Conservation (phyloP, 2,113 vertebrate species). For the Theropithecus gelada region DNA sequence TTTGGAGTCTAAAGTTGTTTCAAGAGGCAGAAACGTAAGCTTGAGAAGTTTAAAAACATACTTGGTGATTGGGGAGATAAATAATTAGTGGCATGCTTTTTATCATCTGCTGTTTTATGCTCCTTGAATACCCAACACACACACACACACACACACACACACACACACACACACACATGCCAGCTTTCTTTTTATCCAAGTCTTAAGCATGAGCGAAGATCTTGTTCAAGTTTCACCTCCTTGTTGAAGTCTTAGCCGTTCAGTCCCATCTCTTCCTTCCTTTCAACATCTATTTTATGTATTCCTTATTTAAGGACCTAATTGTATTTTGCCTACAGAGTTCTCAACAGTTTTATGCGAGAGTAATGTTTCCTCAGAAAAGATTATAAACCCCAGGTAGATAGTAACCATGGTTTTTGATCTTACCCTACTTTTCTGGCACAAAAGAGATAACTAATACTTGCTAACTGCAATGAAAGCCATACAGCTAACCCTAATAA, state of each 20-base stretch:
- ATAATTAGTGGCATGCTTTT: background rate
- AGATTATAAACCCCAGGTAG: background rate
- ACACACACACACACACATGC: background rate
- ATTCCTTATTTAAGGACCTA: background rate
- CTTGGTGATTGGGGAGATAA: background rate
- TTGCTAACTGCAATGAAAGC: background rate
- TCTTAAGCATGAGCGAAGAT: background rate
- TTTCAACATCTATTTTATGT: background rate
- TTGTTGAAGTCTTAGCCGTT: background rate
- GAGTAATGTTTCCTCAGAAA: background rate
- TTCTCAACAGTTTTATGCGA: background rate
- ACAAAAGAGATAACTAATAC: background rate
- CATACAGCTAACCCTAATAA: background rate
- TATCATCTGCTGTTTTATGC: background rate
- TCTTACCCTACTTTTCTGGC: background rate
- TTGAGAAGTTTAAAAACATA: slow-evolving; percentile 10
- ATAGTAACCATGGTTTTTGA: background rate
- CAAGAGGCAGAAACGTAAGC: background rate
- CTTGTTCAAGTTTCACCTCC: background rate
- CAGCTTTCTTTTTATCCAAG: background rate
- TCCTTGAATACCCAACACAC: background rate
- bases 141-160: background rate
- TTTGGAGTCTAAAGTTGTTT: background rate
- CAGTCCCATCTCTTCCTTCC: background rate
- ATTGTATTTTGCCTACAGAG: background rate